Evolutionary conservation across 2,113 vertebrate species (phyloP).

Genomic region (Nicator chloris): DNA sequence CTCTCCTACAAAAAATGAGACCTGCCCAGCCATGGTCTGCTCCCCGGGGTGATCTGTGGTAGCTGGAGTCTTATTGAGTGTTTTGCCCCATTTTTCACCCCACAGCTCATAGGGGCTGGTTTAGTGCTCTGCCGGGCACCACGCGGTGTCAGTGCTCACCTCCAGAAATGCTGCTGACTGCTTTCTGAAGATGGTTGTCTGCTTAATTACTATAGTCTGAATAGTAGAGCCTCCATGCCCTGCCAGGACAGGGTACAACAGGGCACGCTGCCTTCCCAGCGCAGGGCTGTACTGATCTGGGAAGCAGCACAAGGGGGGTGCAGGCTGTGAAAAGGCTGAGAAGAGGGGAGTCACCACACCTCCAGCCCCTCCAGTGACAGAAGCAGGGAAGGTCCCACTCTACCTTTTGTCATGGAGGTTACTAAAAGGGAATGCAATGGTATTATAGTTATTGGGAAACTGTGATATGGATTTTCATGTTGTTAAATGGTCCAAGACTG

Average conservation of each 20-base stretch:
- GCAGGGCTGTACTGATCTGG: fast-evolving
- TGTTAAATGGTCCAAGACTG: neutral
- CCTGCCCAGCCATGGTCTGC: neutral
- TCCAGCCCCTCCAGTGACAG: neutral
- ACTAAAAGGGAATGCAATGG: neutral
- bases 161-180: neutral
- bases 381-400: neutral
- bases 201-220: neutral
- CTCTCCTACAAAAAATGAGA: fast-evolving
- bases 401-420: neutral
- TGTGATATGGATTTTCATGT: neutral
- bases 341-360: fast-evolving
- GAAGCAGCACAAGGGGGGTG: neutral
- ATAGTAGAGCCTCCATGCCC: neutral
- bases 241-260: neutral
- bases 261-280: neutral
- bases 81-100: neutral
- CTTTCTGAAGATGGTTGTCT: neutral
- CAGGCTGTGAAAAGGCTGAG: neutral
- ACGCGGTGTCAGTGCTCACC: fast-evolving
- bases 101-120: fast-evolving
- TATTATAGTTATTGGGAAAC: neutral
- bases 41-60: neutral
- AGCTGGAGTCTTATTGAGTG: fast-evolving
- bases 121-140: neutral